Conservation (phyloP, 1,140 invertebrate species). For the Macrotrachela quadricornifera region DNA sequence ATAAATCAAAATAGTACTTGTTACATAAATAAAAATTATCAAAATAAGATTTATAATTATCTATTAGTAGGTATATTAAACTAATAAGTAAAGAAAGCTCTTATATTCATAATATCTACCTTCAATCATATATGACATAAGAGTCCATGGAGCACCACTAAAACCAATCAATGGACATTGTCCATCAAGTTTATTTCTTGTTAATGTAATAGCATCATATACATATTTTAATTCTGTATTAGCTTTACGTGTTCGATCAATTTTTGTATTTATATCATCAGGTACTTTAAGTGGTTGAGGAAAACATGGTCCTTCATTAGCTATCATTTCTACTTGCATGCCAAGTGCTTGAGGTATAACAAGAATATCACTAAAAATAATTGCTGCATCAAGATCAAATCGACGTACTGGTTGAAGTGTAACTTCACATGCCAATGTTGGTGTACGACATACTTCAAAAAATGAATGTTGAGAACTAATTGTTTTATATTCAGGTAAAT, state of each 20-base stretch:
- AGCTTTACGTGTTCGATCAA: slow-evolving; percentile 42
- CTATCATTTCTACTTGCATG: slow-evolving; percentile 69
- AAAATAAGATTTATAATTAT: no score
- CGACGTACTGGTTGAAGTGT: slow-evolving; percentile 59
- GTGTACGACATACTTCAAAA: slow-evolving; percentile 70
- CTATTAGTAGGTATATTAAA: no score
- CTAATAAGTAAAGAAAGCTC: no score
- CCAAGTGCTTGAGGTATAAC: slow-evolving; percentile 86
- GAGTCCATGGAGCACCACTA: slow-evolving; percentile 77
- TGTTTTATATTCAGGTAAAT: slow-evolving; percentile 66
- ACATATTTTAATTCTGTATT: slow-evolving; percentile 53
- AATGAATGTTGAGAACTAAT: slow-evolving; percentile 64
- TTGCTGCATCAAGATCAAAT: slow-evolving; percentile 72
- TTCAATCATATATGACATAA: slow-evolving; percentile 97
- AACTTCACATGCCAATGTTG: slow-evolving; percentile 68
- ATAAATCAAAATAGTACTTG: no score
- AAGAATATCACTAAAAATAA: slow-evolving; percentile 93
- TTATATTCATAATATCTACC: slow-evolving; percentile 36
- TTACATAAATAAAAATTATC: no score
- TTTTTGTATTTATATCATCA: slow-evolving; percentile 41
- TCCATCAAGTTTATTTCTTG: slow-evolving; percentile 62
- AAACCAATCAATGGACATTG: slow-evolving; percentile 83
- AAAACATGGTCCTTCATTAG: slow-evolving; percentile 63
- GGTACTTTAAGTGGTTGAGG: slow-evolving; percentile 54
- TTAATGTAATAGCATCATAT: slow-evolving; percentile 73